These are phyloP conservation scores for Sander lucioperca DNA, from an alignment of 2,113 vertebrate genomes.

Conservation along the genomic window DNA sequence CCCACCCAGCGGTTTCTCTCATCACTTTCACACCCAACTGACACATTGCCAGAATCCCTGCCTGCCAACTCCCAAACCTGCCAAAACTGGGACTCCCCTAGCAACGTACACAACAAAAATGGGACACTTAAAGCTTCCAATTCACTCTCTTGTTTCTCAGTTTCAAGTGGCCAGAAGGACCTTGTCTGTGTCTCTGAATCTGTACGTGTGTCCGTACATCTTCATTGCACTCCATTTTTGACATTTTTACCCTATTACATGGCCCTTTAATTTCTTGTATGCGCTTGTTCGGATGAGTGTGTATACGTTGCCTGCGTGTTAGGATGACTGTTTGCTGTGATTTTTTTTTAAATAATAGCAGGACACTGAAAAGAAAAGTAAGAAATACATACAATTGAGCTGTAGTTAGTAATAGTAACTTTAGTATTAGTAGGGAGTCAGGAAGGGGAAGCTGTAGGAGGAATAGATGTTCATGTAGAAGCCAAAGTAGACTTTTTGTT, in stretches of 20 bases:
- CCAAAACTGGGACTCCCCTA: not conserved
- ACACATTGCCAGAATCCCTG: conserved; percentile 20
- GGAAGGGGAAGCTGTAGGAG: not conserved
- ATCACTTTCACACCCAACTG: conserved; percentile 3
- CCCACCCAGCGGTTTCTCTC: not conserved
- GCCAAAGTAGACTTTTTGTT: conserved; percentile 4
- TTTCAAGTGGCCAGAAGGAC: conserved; percentile 14
- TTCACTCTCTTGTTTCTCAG: not conserved
- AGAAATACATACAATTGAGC: not conserved
- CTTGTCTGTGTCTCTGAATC: conserved; percentile 26
- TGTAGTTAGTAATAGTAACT: conserved; percentile 3
- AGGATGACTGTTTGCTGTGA: conserved; percentile 15
- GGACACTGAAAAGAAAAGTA: conserved; percentile 17
- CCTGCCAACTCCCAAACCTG: conserved; percentile 30
- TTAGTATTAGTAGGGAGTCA: not conserved
- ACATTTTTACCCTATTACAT: not conserved
- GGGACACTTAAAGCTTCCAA: conserved; percentile 11
- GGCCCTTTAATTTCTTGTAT: conserved; percentile 4
- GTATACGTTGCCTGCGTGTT: conserved; percentile 28
- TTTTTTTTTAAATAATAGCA: conserved; percentile 9
- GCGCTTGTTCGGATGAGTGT: conserved; percentile 10
- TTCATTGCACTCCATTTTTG: conserved; percentile 8
- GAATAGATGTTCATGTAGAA: not conserved
- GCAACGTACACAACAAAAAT: conserved; percentile 18
- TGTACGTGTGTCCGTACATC: conserved; percentile 2